Conservation (phyloP, 2,888 invertebrate genomes). For the Tipula vernalis region DNA sequence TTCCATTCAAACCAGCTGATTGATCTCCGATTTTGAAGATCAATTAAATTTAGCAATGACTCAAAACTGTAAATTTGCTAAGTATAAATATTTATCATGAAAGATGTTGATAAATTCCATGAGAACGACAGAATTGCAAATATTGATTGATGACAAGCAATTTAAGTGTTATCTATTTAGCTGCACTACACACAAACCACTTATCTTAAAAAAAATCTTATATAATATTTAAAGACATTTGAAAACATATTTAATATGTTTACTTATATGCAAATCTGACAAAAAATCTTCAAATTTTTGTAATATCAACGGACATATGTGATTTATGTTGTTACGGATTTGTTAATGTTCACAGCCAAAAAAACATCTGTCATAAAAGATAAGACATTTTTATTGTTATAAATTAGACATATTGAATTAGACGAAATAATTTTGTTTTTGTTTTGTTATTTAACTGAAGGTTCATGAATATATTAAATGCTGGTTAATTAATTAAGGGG, state of each 20-base stretch:
- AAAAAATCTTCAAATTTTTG: neutral
- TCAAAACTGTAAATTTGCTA: no score
- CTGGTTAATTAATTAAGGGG: neutral
- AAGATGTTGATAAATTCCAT: no score
- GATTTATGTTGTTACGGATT: neutral
- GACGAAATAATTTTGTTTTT: neutral
- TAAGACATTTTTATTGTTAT: neutral
- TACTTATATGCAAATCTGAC: neutral
- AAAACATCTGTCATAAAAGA: neutral
- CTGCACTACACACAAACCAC: neutral
- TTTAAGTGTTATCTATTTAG: neutral
- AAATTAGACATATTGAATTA: neutral
- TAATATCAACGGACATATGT: neutral
- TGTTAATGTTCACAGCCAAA: neutral
- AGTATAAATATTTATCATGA: no score
- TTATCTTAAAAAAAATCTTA: neutral
- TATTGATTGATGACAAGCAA: neutral
- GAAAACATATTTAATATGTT: neutral
- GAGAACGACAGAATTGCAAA: neutral
- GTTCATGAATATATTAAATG: neutral
- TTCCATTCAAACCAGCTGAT: no score
- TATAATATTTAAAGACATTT: no score
- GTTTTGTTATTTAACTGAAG: neutral
- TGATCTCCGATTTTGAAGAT: no score
- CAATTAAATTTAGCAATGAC: no score